A percentile compares a stretch with the other conserved stretches of the same genome.
These are phyloP conservation scores for Catocala sponsa DNA, from an alignment of 2,888 invertebrate genomes.

Conservation along the genomic window DNA sequence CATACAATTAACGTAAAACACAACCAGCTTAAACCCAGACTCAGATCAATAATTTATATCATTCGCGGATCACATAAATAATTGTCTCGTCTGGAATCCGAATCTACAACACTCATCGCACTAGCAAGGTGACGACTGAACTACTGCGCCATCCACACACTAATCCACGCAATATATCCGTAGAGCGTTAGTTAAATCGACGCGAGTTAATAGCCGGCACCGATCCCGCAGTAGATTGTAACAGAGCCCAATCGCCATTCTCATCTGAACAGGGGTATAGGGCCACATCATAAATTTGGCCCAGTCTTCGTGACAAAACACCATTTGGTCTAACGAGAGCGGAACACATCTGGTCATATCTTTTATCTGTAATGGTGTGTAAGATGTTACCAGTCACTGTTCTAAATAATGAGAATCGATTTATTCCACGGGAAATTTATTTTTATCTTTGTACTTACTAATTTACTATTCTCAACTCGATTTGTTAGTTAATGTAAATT, in stretches of 20 bases:
- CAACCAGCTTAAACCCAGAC: too few species aligned
- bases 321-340: constrained; percentile 58
- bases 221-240: constrained; percentile 37
- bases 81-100: too few species aligned
- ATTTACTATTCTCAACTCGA: too few species aligned
- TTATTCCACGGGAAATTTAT: not conserved
- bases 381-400: constrained; percentile 36
- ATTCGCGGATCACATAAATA: too few species aligned
- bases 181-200: constrained; percentile 5
- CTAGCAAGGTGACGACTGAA: too few species aligned
- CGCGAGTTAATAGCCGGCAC: constrained; percentile 32
- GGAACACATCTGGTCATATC: constrained; percentile 55
- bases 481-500: too few species aligned
- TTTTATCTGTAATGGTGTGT: constrained; percentile 58
- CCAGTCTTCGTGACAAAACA: constrained; percentile 64
- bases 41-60: too few species aligned
- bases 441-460: too few species aligned
- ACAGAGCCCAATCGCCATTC: constrained; percentile 44
- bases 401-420: constrained; percentile 30
- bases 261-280: constrained; percentile 52
- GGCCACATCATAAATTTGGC: constrained; percentile 60
- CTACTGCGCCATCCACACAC: too few species aligned
- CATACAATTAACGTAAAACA: too few species aligned
- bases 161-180: not conserved
- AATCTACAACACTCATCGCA: too few species aligned